Base-by-base conservation (phyloP, 2,888 invertebrate genomes). In the Agriopis aurantiaria region DNA sequence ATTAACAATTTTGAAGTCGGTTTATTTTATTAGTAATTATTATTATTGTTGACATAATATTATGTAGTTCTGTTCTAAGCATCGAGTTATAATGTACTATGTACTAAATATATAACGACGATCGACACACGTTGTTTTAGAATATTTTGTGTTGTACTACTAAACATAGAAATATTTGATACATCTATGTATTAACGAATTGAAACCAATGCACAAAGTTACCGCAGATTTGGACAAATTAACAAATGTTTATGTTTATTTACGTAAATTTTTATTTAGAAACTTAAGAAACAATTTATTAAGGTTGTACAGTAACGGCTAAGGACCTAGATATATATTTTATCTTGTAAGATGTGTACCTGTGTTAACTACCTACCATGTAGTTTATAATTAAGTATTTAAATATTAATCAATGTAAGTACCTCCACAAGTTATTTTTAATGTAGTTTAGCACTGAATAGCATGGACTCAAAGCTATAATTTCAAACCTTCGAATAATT, bases 401-500 rank as follows among this genome's bases (percentile, higher is more conserved):
- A 49, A 60, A 52, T 61, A 17, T 51, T 45, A 23, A 62, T 53
- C 45, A 45, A 53, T 53, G 17, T 62, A 53, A 56, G 64, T 48
- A 56, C 48, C 48, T 56, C 46, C 33, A 55, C 8, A 33, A 65
- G 53, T 49, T 65, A 65, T 43, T 52, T 45, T 62, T 55, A 59
- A 17, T 40, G 12, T 60, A 65, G 46, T 5, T 55, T 49, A 60
- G 23, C 41, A 7, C 46, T 46, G n/a, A 12, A 51, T 48, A 61
- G 40, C 14, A 51, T 41, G 14, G 51, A 61, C 52, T 43, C 53
- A 58, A 58, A 63, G 46, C 59, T 63, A 41, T 61, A 11, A n/a
- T 59, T 53, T 68, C 52, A 14, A 63, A 14, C 59, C 48, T 53
- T 64, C 58, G 52, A 64, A 61, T 33, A 67, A 72, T 74, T 76